These are phyloP conservation scores for Chrosomus eos DNA, from an alignment of 2,797 vertebrate species.

Conservation along the genomic window DNA sequence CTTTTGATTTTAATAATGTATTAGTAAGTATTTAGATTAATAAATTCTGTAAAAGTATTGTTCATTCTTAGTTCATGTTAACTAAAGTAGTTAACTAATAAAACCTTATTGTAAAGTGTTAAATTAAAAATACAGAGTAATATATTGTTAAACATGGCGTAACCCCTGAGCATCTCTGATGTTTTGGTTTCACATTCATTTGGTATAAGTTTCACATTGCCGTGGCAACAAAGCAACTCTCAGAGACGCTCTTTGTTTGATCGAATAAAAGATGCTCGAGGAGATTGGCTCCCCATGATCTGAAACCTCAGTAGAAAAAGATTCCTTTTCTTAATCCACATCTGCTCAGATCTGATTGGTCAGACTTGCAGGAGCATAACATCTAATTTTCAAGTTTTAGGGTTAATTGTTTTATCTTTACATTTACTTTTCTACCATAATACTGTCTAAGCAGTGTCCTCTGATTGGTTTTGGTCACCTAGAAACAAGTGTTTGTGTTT, in stretches of 20 bases:
- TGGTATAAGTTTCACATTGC: neutral
- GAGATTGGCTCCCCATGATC: constrained; percentile 10
- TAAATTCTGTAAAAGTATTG: no score
- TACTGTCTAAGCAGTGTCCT: no score
- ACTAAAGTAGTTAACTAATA: no score
- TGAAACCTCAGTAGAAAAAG: constrained; percentile 1
- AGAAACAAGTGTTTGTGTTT: neutral
- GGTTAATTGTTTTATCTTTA: constrained; percentile 34
- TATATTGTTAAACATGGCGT: neutral
- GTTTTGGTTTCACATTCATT: neutral
- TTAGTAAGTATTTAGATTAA: neutral
- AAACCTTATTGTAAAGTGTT: neutral
- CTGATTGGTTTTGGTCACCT: neutral
- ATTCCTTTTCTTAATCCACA: constrained; percentile 1
- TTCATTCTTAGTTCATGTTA: no score
- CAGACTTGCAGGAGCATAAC: neutral
- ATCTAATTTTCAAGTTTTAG: constrained; percentile 43
- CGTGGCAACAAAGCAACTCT: constrained; percentile 36
- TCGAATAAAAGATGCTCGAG: constrained; percentile 33
- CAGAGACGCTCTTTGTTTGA: constrained; percentile 30
- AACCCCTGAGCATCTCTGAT: neutral
- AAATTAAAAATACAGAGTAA: neutral
- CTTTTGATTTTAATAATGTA: neutral
- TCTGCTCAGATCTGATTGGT: constrained; percentile 25
- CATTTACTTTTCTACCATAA: neutral